Percentiles rank a stretch among this genome's conserved stretches.
Evolutionary conservation across 30 jellyfish, hydroid and myxozoan species (phyloP).

Genomic region (Aurelia aurita): DNA sequence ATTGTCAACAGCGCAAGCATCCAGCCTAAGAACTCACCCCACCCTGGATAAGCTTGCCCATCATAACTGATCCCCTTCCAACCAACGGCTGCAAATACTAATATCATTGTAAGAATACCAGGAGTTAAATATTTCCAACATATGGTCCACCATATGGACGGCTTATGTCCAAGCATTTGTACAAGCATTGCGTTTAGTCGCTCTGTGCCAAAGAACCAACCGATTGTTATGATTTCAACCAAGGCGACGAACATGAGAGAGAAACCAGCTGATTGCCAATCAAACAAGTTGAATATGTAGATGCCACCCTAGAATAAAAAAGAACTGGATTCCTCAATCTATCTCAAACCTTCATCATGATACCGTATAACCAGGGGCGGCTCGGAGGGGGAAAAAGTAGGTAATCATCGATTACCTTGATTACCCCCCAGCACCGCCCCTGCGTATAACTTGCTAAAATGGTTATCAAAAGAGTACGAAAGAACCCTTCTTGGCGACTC

Average conservation of each 20-base stretch:
- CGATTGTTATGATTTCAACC: constrained; percentile 83
- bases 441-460: too few relatives aligned
- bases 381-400: too few relatives aligned
- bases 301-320: constrained; percentile 83
- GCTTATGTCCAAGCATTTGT: constrained; percentile 88
- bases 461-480: too few relatives aligned
- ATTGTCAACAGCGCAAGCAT: constrained; percentile 57
- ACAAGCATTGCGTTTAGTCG: constrained; percentile 73
- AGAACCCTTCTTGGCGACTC: too few relatives aligned
- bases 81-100: constrained; percentile 54
- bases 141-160: constrained; percentile 90
- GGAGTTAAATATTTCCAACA: constrained; percentile 95
- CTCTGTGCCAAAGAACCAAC: constrained; percentile 93
- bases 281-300: constrained; percentile 81
- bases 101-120: constrained; percentile 49
- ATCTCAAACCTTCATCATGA: too few relatives aligned
- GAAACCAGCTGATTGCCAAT: constrained; percentile 87
- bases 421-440: too few relatives aligned
- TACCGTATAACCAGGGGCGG: too few relatives aligned
- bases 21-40: constrained; percentile 96
- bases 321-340: too few relatives aligned
- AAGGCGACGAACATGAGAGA: constrained; percentile 87
- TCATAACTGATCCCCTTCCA: constrained; percentile 83
- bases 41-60: constrained; percentile 65
- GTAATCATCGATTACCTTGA: too few relatives aligned